These are phyloP conservation scores for Macaria liturata DNA, from an alignment of 2,888 invertebrate genomes.

Conservation along the genomic window DNA sequence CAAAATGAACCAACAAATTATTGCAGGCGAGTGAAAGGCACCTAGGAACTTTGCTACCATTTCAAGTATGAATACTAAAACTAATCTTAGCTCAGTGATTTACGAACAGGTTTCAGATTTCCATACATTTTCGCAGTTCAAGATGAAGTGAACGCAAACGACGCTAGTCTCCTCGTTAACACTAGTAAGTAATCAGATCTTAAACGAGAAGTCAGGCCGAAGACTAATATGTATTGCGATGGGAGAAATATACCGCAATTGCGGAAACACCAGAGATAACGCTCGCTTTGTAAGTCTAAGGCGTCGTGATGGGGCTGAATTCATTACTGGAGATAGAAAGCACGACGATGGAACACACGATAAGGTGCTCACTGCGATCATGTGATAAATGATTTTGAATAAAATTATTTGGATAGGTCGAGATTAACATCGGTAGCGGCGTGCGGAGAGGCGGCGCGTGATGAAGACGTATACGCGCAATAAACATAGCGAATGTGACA, in stretches of 20 bases:
- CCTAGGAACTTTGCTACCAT: slow-evolving; percentile 31
- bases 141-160: slow-evolving; percentile 14
- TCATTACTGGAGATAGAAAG: slow-evolving; percentile 17
- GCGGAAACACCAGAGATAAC: slow-evolving; percentile 25
- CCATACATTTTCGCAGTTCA: slow-evolving; percentile 21
- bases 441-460: slow-evolving; percentile 34
- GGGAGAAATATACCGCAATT: slow-evolving; percentile 30
- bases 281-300: slow-evolving; percentile 5
- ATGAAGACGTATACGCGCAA: slow-evolving; percentile 52
- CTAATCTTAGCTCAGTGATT: slow-evolving; percentile 22
- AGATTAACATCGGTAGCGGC: slow-evolving; percentile 37
- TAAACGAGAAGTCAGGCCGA: slow-evolving; percentile 29
- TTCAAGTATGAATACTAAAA: slow-evolving; percentile 22
- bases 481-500: slow-evolving; percentile 51
- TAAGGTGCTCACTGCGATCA: slow-evolving; percentile 27
- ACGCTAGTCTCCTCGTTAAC: slow-evolving; percentile 28
- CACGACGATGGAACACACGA: slow-evolving; percentile 23
- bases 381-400: slow-evolving; percentile 43
- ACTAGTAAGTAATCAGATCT: slow-evolving; percentile 36
- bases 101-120: slow-evolving; percentile 23
- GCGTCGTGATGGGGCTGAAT: slow-evolving; percentile 3
- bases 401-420: slow-evolving; percentile 44
- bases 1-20: slow-evolving; percentile 52
- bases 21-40: slow-evolving; percentile 33
- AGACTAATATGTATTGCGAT: slow-evolving; percentile 26